Conservation (phyloP, 1,140 invertebrate genomes). For the Formica selysi region DNA sequence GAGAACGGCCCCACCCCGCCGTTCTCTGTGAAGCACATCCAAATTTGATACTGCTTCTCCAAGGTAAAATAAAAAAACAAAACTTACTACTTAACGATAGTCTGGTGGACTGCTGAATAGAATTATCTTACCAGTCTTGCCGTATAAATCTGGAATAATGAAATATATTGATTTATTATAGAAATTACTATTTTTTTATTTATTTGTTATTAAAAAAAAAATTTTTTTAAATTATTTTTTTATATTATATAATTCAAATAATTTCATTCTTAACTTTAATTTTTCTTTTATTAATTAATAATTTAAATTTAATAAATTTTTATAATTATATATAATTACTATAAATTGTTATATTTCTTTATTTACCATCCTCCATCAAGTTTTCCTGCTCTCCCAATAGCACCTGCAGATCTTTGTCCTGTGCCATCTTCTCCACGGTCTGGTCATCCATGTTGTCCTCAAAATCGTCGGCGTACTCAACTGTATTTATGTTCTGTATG, state of each 20-base stretch:
- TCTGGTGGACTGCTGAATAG: not conserved
- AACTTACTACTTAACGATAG: not conserved
- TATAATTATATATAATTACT: slow-evolving; percentile 7
- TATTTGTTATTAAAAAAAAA: no score
- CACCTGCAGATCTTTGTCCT: not conserved
- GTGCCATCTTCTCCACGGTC: no score
- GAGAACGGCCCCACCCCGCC: slow-evolving; percentile 1
- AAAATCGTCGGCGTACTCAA: no score
- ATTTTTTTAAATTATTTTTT: not conserved
- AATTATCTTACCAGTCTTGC: not conserved
- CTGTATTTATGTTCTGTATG: no score
- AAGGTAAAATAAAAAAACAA: not conserved
- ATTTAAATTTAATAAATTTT: not conserved
- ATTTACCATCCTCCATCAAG: not conserved
- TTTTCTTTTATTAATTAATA: not conserved
- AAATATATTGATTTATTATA: no score
- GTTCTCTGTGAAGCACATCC: slow-evolving; percentile 25
- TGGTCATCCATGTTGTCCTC: not conserved
- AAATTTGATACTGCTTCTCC: slow-evolving; percentile 5
- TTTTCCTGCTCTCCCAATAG: not conserved
- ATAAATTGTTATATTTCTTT: slow-evolving; percentile 4
- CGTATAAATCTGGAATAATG: not conserved
- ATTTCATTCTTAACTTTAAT: not conserved
- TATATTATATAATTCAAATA: not conserved
- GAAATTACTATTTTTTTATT: no score